Evolutionary conservation across 2,113 vertebrate species (phyloP), one percentile per base, ranked within the genome.

Genomic region (Fulmarus glacialis): DNA sequence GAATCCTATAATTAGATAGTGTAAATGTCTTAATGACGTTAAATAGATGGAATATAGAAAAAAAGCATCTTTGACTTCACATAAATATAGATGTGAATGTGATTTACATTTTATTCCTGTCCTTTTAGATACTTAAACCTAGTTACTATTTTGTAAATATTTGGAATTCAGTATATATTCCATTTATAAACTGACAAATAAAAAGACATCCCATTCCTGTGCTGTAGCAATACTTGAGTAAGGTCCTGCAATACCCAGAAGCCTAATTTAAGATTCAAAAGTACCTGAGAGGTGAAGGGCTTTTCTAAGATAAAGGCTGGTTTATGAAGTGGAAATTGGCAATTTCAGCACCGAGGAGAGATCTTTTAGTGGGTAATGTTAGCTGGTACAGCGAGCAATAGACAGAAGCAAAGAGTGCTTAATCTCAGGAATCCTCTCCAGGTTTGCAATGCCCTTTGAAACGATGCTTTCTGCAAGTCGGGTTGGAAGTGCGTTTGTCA

Each of bases 371-470:
- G 34, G 22, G 12, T 6, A 9, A 2, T 15, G n/a, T 32, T 38
- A 50, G 11, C 38, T 45, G 19, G 3, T 21, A 21, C 1, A 2
- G 17, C 0, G 5, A 68, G 24, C 5, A 48, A 40, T 11, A 55
- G 40, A n/a, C 2, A 71, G 36, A 23, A 66, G 18, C 10, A 53
- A 64, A 48, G 20, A 26, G 12, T 13, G 18, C 9, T 66, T 62
- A 40, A 21, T 29, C 60, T 67, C 34, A 71, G 22, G 38, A 71
- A 71, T 59, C 24, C n/a, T 64, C 34, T 36, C 16, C n/a, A 42
- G 42, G 50, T 58, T 85, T 63, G 10, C 55, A 62, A 32, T 48
- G 24, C 7, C 12, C 63, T 84, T 82, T 0, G 0, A 40, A 62
- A 85, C 0, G 0, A 43, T 8, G 5, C 4, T 63, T 45, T 27